Percentiles rank a stretch among this genome's conserved stretches.
phyloP scores from a whole-genome alignment of 2,113 vertebrate genomes.

The Boleophthalmus pectinirostris region DNA sequence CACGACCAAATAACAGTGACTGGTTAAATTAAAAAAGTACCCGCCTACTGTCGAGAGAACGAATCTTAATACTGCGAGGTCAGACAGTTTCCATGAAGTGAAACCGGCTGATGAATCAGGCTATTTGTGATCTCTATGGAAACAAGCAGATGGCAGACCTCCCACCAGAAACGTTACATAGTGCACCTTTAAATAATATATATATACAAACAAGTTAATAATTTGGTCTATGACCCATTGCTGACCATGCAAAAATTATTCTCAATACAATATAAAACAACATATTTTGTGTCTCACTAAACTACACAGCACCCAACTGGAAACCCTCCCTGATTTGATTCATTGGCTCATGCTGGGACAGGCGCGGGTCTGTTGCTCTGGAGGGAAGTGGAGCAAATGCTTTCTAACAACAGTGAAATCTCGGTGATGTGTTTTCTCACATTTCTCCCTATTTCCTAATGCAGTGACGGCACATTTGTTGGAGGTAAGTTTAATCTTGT shows the following conservation, averaged over 20 bases:
- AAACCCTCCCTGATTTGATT: conserved; percentile 45
- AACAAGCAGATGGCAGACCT: too few relatives aligned
- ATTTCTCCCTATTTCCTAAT: conserved; percentile 63
- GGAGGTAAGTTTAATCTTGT: conserved; percentile 65
- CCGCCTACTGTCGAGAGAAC: too few relatives aligned
- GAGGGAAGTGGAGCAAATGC: conserved; percentile 55
- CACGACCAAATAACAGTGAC: too few relatives aligned
- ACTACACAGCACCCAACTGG: not conserved
- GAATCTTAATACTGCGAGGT: too few relatives aligned
- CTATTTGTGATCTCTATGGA: too few relatives aligned
- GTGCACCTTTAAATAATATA: too few relatives aligned
- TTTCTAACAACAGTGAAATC: conserved; percentile 67
- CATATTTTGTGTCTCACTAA: not conserved
- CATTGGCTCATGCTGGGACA: conserved; percentile 47
- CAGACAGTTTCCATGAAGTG: too few relatives aligned
- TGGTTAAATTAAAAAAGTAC: too few relatives aligned
- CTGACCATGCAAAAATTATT: not conserved
- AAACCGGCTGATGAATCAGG: too few relatives aligned
- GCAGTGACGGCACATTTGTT: conserved; percentile 55
- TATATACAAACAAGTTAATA: not conserved
- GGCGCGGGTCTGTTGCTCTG: conserved; percentile 51
- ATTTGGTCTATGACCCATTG: not conserved
- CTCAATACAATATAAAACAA: not conserved
- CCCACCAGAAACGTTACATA: too few relatives aligned
- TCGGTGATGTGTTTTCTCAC: conserved; percentile 63